A percentile compares a stretch with the other conserved stretches of the same genome.
Evolutionary conservation across 2,797 vertebrate genomes (phyloP).

Genomic region (Hapalemur alaotrensis): DNA sequence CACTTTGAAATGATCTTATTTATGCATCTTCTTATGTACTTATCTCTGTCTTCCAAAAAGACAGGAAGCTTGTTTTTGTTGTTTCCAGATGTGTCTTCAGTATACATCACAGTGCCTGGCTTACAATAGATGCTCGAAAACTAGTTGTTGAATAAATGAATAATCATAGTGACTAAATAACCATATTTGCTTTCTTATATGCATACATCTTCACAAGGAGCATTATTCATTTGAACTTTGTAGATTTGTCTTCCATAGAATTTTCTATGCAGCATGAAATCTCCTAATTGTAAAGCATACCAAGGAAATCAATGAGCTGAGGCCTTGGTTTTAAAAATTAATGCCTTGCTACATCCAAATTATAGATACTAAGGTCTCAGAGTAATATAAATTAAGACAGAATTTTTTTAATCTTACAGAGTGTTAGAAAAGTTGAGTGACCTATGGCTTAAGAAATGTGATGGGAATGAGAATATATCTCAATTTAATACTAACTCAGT

Average conservation of each 20-base stretch:
- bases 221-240: neutral
- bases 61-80: neutral
- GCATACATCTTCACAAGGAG: neutral
- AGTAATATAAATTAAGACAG: neutral
- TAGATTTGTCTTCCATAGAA: neutral
- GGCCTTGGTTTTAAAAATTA: constrained; percentile 1
- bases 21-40: neutral
- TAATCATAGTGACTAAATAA: neutral
- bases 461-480: neutral
- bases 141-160: neutral
- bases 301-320: neutral
- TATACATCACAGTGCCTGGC: neutral
- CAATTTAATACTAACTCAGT: neutral
- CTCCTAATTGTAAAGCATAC: neutral
- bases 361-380: neutral
- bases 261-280: neutral
- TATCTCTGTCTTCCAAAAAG: neutral
- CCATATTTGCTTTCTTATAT: neutral
- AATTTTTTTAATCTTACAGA: neutral
- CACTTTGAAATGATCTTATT: neutral
- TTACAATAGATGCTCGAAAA: neutral
- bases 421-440: neutral
- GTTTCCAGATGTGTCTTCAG: neutral
- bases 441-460: neutral
- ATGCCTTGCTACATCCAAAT: neutral